A percentile compares a stretch with the other conserved stretches of the same genome.
phyloP scores from a whole-genome alignment of 2,888 invertebrate genomes.

The Hypercompe scribonia region DNA sequence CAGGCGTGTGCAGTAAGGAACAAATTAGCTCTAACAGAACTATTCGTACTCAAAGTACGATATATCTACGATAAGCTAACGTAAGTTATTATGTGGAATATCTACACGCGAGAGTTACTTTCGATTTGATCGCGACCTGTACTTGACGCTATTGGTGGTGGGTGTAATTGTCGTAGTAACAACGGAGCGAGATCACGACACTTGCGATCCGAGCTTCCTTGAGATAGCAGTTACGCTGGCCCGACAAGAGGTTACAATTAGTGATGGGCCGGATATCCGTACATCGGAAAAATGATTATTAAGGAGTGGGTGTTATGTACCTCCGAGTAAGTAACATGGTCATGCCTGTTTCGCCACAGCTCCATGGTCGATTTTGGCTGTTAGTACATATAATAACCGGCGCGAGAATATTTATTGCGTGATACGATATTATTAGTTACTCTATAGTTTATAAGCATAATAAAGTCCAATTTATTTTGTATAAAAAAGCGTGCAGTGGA shows the following conservation, averaged over 20 bases:
- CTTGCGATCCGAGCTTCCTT: neutral
- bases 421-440: neutral
- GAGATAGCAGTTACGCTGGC: neutral
- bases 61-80: neutral
- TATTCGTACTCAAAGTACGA: neutral
- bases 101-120: neutral
- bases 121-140: slow-evolving; percentile 1
- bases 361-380: too few relatives aligned
- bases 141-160: neutral
- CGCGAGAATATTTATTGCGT: neutral
- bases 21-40: neutral
- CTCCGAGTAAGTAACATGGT: neutral
- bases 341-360: neutral
- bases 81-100: neutral
- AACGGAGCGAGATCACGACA: neutral
- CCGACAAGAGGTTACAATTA: neutral
- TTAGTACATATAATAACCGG: too few relatives aligned
- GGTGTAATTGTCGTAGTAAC: neutral
- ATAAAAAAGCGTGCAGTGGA: too few relatives aligned
- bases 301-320: neutral
- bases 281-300: neutral
- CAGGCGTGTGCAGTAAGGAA: neutral
- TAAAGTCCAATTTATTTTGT: too few relatives aligned
- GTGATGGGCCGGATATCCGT: neutral
- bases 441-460: neutral